Evolutionary conservation across 2,113 vertebrate genomes (phyloP).

Genomic region (Romanogobio albipinnatus): DNA sequence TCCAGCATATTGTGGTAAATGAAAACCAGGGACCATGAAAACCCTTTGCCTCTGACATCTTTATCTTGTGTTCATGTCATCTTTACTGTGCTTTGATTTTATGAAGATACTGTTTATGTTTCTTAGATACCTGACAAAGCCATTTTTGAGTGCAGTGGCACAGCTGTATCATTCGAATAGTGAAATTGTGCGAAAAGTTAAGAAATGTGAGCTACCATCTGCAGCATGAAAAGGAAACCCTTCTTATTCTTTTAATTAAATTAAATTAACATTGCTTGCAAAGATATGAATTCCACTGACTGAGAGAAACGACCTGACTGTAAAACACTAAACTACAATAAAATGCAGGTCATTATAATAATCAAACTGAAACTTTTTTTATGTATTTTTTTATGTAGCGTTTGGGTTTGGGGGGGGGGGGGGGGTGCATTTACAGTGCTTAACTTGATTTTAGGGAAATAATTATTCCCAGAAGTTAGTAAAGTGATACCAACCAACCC

Average conservation of each 20-base stretch:
- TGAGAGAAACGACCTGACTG: neutral
- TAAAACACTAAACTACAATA: neutral
- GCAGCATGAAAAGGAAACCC: neutral
- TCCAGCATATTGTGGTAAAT: neutral
- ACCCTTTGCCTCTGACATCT: neutral
- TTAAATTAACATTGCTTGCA: neutral
- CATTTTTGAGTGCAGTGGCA: neutral
- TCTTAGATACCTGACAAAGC: neutral
- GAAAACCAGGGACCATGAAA: slow-evolving; percentile 18
- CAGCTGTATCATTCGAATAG: neutral
- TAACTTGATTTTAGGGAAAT: neutral
- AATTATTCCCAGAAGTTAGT: too few relatives aligned
- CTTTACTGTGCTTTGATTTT: neutral
- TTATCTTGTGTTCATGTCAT: slow-evolving; percentile 12
- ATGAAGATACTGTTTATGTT: neutral
- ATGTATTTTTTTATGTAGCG: neutral
- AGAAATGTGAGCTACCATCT: neutral
- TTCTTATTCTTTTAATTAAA: neutral
- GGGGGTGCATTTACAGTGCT: neutral
- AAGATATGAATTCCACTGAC: neutral
- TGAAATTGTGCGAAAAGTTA: neutral
- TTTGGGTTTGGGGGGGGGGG: neutral
- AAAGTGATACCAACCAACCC: too few relatives aligned
- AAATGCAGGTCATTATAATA: neutral
- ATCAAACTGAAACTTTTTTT: neutral